Conservation (phyloP, 2,797 vertebrate genomes). For the Arremon brunneinucha region DNA sequence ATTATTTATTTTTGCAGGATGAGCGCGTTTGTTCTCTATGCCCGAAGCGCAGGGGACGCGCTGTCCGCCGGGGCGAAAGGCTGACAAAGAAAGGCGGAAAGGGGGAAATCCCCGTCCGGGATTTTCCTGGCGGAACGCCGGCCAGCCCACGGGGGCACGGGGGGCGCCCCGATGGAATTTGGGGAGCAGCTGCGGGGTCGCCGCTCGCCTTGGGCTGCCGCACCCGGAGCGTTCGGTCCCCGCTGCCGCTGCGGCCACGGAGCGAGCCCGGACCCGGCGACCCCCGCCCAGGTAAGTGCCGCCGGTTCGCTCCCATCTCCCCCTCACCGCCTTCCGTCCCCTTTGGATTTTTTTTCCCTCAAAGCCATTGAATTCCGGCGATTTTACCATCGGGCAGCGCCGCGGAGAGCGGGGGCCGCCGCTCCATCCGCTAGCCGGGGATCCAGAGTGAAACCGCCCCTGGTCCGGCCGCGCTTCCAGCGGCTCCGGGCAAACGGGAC, state of each 20-base stretch:
- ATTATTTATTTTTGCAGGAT: not conserved
- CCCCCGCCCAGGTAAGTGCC: not conserved
- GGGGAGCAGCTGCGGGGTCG: not conserved
- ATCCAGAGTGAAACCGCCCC: not conserved
- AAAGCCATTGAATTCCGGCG: not conserved
- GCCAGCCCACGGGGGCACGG: not conserved
- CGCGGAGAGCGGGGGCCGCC: not conserved
- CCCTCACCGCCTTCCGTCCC: not conserved
- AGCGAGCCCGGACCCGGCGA: not conserved
- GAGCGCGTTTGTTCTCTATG: not conserved
- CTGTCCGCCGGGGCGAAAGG: not conserved
- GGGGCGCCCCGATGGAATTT: not conserved
- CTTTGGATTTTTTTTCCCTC: not conserved
- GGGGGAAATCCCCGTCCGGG: not conserved
- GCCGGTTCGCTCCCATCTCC: not conserved
- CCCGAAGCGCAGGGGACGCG: not conserved
- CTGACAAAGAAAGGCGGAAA: not conserved
- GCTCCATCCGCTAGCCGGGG: not conserved
- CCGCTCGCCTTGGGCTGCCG: not conserved
- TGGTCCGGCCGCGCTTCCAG: not conserved
- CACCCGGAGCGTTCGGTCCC: not conserved
- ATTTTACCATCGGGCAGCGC: not conserved
- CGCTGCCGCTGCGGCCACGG: not conserved
- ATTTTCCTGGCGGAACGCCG: too few relatives aligned
- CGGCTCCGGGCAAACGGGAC: not conserved